These are phyloP conservation scores for Aphis gossypii DNA, from an alignment of 1,140 invertebrate genomes.

Conservation along the genomic window DNA sequence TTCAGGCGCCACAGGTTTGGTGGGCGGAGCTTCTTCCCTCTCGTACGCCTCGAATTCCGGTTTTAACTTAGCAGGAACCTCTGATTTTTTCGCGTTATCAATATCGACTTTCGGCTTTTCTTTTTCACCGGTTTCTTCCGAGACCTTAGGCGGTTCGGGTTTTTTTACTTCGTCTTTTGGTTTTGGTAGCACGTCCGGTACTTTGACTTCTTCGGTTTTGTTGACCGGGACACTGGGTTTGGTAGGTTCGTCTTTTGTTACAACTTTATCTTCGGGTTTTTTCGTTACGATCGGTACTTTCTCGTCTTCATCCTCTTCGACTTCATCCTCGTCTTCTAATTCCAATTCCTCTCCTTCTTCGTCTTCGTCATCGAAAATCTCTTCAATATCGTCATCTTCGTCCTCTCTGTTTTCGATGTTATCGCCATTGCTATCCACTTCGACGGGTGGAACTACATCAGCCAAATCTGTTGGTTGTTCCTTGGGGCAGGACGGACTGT, in stretches of 20 bases:
- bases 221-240: not conserved
- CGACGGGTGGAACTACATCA: not conserved
- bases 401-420: not conserved
- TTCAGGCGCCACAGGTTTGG: not conserved
- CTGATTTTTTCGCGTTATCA: not conserved
- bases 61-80: not conserved
- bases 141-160: not conserved
- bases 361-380: not conserved
- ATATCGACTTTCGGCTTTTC: conserved; percentile 15
- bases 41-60: not conserved
- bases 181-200: not conserved
- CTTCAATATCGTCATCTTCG: not conserved
- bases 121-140: not conserved
- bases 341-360: conserved; percentile 39
- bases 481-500: not conserved
- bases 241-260: not conserved
- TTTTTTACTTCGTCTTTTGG: conserved; percentile 24
- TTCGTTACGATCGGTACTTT: not conserved
- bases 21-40: not conserved
- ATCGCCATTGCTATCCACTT: not conserved
- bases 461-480: not conserved
- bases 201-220: not conserved
- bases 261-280: not conserved
- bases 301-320: conserved; percentile 25
- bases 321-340: conserved; percentile 36